Conservation (phyloP, 1,140 invertebrate genomes). For the Thrips palmi region DNA sequence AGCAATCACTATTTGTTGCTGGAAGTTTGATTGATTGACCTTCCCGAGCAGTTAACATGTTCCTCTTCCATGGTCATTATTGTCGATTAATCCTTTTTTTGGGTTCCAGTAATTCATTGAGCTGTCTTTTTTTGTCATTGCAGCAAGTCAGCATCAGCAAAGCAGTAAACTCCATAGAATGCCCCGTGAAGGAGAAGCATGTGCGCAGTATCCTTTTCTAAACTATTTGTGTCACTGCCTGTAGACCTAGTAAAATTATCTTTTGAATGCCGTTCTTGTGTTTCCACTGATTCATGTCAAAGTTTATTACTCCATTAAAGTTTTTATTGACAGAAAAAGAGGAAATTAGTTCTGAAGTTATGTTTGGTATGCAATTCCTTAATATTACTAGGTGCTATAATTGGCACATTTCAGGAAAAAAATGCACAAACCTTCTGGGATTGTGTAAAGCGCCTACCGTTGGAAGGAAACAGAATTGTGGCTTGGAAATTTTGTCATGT, state of each 20-base stretch:
- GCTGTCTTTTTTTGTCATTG: conserved; percentile 23
- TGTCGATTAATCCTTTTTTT: background rate
- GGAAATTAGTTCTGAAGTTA: too few species aligned
- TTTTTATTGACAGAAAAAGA: too few species aligned
- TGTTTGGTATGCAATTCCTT: too few species aligned
- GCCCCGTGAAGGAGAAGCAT: conserved; percentile 93
- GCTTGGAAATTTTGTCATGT: conserved; percentile 99
- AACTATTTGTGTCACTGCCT: background rate
- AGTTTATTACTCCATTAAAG: conserved; percentile 8
- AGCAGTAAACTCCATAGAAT: conserved; percentile 74
- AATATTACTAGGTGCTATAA: conserved; percentile 51
- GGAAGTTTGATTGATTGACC: too few species aligned
- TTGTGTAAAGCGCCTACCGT: conserved; percentile 57
- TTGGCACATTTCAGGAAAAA: conserved; percentile 88
- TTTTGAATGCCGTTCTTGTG: background rate
- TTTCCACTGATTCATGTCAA: conserved; percentile 2
- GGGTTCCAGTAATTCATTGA: too few species aligned
- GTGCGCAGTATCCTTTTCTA: conserved; percentile 59
- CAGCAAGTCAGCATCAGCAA: conserved; percentile 71
- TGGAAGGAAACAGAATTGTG: conserved; percentile 83
- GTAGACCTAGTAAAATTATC: background rate
- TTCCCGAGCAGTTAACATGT: too few species aligned
- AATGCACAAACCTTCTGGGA: conserved; percentile 81
- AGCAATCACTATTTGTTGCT: too few species aligned
- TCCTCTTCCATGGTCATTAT: background rate